Base-by-base conservation (phyloP, 2,888 invertebrate genomes). In the Dynastes grantii region DNA sequence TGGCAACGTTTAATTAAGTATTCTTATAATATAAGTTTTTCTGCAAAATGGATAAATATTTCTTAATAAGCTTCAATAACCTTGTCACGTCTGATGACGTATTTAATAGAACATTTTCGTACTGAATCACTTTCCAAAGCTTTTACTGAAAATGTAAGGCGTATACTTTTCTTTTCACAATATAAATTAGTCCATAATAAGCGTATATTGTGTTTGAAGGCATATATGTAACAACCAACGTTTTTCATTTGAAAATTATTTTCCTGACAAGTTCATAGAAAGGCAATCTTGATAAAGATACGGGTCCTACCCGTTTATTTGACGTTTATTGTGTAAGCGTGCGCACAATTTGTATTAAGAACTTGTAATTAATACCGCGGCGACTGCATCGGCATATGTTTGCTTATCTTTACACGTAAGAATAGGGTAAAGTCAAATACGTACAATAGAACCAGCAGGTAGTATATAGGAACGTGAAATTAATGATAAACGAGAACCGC, bases 261-360 rank as follows among this genome's bases (percentile, higher is more conserved):
- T 29, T 32, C 29, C 27, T 29, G 32, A 32, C 63, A 63, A 63
- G 63, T 29, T 63, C 29, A 29, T 63, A n/a, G 63, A 63, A 63
- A 63, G 9, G 63, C 27, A 63, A 63, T 63, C 63, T 63, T 63
- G 63, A 63, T 40, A 45, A 67, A 67, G 40, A 45, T 67, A 67
- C 40, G 22, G 49, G 4, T 63, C 27, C 29, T 63, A 29, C 13
- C 67, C 67, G 16, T 67, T 67, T 16, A 67, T 27, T 45, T 67
- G 67, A 67, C 67, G 27, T 67, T 49, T 67, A 49, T 67, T 67
- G 49, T 49, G 49, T 67, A 67, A 67, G 45, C 49, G 67, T 67
- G 67, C 3, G 16, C 32, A 67, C 45, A 45, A 49, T 67, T 67
- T 49, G 67, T 49, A 67, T 67, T 67, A 67, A 67, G 67, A 49